A percentile compares a stretch with the other conserved stretches of the same genome.
phyloP scores from a whole-genome alignment of 2,797 vertebrate genomes.

The Anableps anableps region DNA sequence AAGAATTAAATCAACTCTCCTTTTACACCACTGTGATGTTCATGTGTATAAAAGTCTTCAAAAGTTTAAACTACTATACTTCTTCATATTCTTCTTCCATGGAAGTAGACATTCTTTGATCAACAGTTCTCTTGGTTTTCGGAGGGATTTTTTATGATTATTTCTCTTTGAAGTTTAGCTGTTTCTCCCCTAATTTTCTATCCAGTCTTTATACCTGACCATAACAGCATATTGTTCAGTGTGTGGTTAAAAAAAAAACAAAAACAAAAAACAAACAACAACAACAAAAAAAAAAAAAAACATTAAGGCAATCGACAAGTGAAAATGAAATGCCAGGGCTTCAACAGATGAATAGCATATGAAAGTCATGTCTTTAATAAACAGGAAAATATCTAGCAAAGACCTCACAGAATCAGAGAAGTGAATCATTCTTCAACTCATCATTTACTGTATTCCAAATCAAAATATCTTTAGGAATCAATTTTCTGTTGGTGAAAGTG shows the following conservation, averaged over 20 bases:
- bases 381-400: background rate
- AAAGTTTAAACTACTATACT: too few species aligned
- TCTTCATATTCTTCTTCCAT: too few species aligned
- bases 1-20: background rate
- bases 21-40: background rate
- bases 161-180: background rate
- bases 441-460: background rate
- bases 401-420: background rate
- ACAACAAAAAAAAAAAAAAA: too few species aligned
- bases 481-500: background rate
- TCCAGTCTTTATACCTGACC: background rate
- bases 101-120: too few species aligned
- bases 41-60: too few species aligned
- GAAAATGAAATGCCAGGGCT: background rate
- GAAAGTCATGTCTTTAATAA: background rate
- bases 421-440: background rate
- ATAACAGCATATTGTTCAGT: background rate
- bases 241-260: background rate
- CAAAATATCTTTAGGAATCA: background rate
- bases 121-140: too few species aligned
- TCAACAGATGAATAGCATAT: too few species aligned
- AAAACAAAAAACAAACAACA: too few species aligned
- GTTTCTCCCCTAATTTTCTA: background rate
- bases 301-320: background rate
- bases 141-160: too few species aligned